Base-by-base conservation (phyloP, 2,797 vertebrate genomes). In the Todus mexicanus region DNA sequence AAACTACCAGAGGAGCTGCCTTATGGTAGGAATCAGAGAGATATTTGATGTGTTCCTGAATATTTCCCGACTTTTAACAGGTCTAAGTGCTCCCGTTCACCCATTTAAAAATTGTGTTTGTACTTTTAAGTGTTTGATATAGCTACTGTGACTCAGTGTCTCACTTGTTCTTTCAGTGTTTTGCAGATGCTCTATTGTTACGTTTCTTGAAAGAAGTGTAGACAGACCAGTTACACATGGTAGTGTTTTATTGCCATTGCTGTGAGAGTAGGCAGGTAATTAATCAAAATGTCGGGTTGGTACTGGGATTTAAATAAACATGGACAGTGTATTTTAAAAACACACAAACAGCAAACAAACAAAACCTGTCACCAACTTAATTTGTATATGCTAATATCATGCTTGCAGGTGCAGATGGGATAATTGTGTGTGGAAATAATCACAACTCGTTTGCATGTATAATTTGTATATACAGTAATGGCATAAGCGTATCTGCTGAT, bases 361-460 rank as follows among this genome's bases (percentile, higher is more conserved):
- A 42, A 17, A 47, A 18, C 11, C 20, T 1, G 1, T 65, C 43
- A 54, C 33, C 64, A 25, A 10, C 77, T 63, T 48, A 40, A 70
- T 84, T 64, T 3, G 2, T 74, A 7, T 43, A 82, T 94, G 88
- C 74, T 92, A 79, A 91, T 92, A 76, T 31, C 12, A 2, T 54
- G 60, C 86, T 89, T 59, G 80, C 93, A 94, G 95, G 92, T 96
- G 90, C 88, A 89, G 78, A 15, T 0, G 0, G 54, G 74, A 84
- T 96, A 95, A 92, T 87, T 83, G 61, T 85, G 61, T 1, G 0
- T 91, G 87, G 75, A 89, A 93, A 92, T 85, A 84, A 94, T 87
- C 91, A 80, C 65, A 80, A 59, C 54, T 71, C 57, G 93, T 93
- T 93, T 94, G 84, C 91, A 90, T 90, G 64, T 85, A 17, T 88